Evolutionary conservation across 2,888 invertebrate genomes (phyloP).

Genomic region (Pristionchus entomophagus): DNA sequence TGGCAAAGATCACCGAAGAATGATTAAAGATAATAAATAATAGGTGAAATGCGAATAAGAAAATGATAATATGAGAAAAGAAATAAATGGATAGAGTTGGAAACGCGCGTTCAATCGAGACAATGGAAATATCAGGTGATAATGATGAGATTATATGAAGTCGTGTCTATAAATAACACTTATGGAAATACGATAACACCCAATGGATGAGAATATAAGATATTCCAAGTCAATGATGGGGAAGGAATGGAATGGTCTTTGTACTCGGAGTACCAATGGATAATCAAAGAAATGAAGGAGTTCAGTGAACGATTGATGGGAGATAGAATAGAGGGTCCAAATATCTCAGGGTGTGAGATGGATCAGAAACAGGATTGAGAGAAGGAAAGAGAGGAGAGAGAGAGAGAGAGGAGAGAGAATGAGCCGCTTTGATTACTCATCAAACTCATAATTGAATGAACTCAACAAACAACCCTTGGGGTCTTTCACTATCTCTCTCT

Average conservation of each 20-base stretch:
- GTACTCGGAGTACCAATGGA: no score
- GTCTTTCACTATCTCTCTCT: background rate
- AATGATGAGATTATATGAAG: background rate
- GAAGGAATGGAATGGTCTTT: no score
- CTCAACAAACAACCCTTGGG: background rate
- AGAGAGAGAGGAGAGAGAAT: slow-evolving; percentile 3
- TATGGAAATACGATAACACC: no score
- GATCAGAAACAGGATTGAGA: slow-evolving; percentile 39
- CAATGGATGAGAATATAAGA: no score
- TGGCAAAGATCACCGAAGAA: background rate
- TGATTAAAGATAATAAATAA: background rate
- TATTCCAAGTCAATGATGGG: no score
- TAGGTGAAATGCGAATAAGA: no score
- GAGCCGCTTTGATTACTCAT: slow-evolving; percentile 32
- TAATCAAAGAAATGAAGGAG: background rate
- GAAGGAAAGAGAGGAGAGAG: slow-evolving; percentile 7
- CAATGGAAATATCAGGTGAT: background rate
- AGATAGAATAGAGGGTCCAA: background rate
- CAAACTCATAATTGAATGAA: slow-evolving; percentile 25
- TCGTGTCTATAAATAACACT: no score
- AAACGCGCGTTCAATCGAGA: no score
- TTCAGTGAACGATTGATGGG: slow-evolving; percentile 7
- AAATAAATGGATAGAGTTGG: background rate
- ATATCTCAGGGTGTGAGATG: slow-evolving; percentile 42
- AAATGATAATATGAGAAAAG: background rate